Evolutionary conservation across 2,888 invertebrate genomes (phyloP), one percentile per base, ranked within the genome.

Genomic region (Oscheius sp.): DNA sequence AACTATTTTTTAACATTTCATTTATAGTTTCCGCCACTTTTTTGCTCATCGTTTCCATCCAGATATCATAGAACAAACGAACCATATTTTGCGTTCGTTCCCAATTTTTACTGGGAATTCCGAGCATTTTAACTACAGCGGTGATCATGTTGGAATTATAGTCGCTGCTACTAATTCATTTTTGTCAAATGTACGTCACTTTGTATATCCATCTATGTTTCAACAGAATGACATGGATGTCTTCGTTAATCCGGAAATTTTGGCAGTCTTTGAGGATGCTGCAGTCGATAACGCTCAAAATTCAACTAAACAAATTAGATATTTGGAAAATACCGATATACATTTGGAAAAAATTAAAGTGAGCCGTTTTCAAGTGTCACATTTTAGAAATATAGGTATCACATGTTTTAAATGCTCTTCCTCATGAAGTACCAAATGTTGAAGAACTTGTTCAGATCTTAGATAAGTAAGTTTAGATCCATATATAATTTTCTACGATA

Each of bases 41-140:
- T 86, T 86, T 77, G 73, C 84, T 12, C 86, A 86, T 73, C 82
- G 82, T 18, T 86, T 79, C 68, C 84, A 84, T 56, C 74, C 78
- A 27, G 85, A 85, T 58, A 72, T 86, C 5, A 71, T 85, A 23
- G 82, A 80, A 21, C 63, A 73, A 21, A 76, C 74, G 7, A 74
- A 77, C 23, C 35, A 58, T 1, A 53, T 77, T 12, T 29, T 83
- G 9, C 59, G 76, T 7, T 69, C 77, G 1, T 53, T 79, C 16
- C 35, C 43, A 3, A 12, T 9, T 1, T 16, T 43, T 13, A 13
- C n/a, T 12, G 64, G 75, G 12, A 70, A 58, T 0, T 21, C 27
- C 13, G 49, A 63, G 25, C 29, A 25, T 0, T 63, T 69, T 41
- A 29, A 72, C 13, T 12, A 21, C 29, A 21, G 56, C n/a, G 9